A percentile compares a stretch with the other conserved stretches of the same genome.
Evolutionary conservation across 2,113 vertebrate species (phyloP).

Genomic region (Leptobrachium leishanense): DNA sequence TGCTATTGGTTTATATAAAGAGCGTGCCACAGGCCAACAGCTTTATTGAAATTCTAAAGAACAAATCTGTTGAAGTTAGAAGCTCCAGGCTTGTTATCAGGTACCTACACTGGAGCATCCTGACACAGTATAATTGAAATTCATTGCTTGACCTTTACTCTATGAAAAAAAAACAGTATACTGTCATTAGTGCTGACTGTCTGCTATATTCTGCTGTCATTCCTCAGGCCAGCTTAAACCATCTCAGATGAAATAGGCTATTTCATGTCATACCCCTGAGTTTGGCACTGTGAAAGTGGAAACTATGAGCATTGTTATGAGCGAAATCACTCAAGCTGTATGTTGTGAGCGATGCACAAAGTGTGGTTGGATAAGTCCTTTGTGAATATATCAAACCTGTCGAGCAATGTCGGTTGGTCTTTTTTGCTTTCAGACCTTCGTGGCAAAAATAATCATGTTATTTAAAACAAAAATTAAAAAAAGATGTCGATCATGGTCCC

Average conservation of each 20-base stretch:
- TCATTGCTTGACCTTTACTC: conserved; percentile 69
- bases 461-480: no score
- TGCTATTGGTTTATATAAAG: conserved; percentile 53
- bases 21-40: conserved; percentile 57
- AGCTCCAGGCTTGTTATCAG: conserved; percentile 66
- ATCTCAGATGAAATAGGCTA: conserved; percentile 60
- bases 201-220: conserved; percentile 61
- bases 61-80: conserved; percentile 55
- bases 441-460: no score
- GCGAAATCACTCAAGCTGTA: conserved; percentile 22
- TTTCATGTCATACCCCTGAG: conserved; percentile 59
- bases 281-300: conserved; percentile 57
- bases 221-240: conserved; percentile 64
- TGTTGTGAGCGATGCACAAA: no score
- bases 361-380: no score
- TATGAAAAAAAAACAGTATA: conserved; percentile 58
- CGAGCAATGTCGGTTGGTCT: no score
- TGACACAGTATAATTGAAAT: conserved; percentile 71
- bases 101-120: conserved; percentile 63
- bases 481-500: no score
- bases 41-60: conserved; percentile 70
- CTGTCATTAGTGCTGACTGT: conserved; percentile 65
- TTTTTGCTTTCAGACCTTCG: no score
- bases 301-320: conserved; percentile 52
- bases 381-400: no score